Conservation (phyloP, 2,888 invertebrate species). For the Stictocephala bisonia region DNA sequence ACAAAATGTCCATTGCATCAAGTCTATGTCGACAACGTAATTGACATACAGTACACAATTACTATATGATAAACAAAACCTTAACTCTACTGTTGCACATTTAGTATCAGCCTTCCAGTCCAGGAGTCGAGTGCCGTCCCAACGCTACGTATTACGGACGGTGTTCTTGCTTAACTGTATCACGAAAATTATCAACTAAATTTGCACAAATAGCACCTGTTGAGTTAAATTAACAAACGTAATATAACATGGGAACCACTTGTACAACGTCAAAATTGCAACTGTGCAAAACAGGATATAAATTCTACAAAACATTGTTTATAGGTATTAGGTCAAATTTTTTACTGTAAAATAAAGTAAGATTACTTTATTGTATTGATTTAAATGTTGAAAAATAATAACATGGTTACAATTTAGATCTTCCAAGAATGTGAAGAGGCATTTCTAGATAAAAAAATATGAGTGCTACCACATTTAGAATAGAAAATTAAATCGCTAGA, state of each 20-base stretch:
- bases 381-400: not conserved
- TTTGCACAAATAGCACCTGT: conserved; percentile 40
- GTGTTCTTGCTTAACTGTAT: conserved; percentile 14
- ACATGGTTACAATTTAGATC: conserved; percentile 4
- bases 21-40: conserved; percentile 28
- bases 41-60: conserved; percentile 45
- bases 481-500: too few species aligned
- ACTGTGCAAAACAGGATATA: too few species aligned
- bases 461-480: too few species aligned
- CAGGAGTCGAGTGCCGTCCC: conserved; percentile 24
- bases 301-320: not conserved
- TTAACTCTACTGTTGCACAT: conserved; percentile 46
- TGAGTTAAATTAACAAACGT: conserved; percentile 24
- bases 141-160: conserved; percentile 24
- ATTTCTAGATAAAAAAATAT: too few species aligned
- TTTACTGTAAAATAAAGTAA: too few species aligned
- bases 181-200: conserved; percentile 34
- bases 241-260: conserved; percentile 29
- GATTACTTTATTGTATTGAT: too few species aligned
- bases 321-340: not conserved
- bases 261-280: too few species aligned
- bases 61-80: conserved; percentile 46
- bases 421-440: too few species aligned
- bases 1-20: not conserved
- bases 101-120: conserved; percentile 46